Conservation (phyloP, 2,888 invertebrate genomes). For the Encarsia formosa region DNA sequence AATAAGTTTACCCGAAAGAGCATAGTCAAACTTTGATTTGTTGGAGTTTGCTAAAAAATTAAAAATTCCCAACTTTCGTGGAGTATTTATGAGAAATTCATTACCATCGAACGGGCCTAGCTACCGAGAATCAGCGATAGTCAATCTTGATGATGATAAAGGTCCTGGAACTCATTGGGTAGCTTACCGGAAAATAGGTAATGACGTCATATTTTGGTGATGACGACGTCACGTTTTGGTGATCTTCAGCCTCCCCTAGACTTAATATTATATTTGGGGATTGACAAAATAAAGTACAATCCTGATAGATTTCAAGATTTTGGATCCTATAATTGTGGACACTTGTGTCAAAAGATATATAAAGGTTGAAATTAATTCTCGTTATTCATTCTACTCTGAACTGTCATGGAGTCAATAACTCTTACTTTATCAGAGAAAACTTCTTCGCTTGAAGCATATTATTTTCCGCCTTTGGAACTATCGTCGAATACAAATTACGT, state of each 20-base stretch:
- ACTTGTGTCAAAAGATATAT: not conserved
- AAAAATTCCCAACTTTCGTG: too few relatives aligned
- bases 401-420: not conserved
- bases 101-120: not conserved
- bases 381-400: not conserved
- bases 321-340: not conserved
- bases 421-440: not conserved
- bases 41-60: too few relatives aligned
- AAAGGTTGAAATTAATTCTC: not conserved
- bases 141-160: conserved; percentile 3
- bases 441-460: not conserved
- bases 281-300: conserved; percentile 6
- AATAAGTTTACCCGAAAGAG: too few relatives aligned
- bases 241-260: conserved; percentile 40
- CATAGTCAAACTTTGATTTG: too few relatives aligned
- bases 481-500: not conserved
- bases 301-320: not conserved
- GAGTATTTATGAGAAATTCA: too few relatives aligned
- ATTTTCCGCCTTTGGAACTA: not conserved
- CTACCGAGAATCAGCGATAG: not conserved
- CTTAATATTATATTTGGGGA: conserved; percentile 32
- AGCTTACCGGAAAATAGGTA: conserved; percentile 35
- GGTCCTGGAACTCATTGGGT: conserved; percentile 7
- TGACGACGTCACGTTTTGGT: conserved; percentile 46
- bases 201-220: conserved; percentile 40